Conservation (phyloP, 1,140 invertebrate species). For the Tetramorium parvispinum region DNA sequence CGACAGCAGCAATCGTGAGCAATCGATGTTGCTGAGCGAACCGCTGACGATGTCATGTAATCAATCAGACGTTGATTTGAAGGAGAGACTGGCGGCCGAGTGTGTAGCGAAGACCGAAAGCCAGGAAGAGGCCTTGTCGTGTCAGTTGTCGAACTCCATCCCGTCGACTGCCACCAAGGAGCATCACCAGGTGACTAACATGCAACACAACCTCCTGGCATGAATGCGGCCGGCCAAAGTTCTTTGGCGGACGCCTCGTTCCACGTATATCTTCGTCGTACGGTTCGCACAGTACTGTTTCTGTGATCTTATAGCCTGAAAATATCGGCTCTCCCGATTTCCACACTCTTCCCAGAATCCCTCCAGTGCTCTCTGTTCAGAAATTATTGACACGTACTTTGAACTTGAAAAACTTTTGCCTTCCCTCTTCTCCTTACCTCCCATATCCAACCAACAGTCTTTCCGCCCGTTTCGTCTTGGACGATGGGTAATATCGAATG, state of each 20-base stretch:
- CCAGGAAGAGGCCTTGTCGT: slow-evolving; percentile 73
- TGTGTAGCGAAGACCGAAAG: slow-evolving; percentile 66
- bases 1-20: slow-evolving; percentile 72
- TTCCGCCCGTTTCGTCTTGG: slow-evolving; percentile 49
- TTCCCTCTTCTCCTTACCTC: background rate
- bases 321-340: slow-evolving; percentile 29
- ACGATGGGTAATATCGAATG: slow-evolving; percentile 67
- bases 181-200: slow-evolving; percentile 84
- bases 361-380: slow-evolving; percentile 29
- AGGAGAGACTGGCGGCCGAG: slow-evolving; percentile 78
- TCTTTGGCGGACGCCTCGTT: slow-evolving; percentile 72
- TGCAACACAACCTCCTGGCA: slow-evolving; percentile 81
- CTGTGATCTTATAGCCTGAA: slow-evolving; percentile 74
- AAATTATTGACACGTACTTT: slow-evolving; percentile 23
- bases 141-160: slow-evolving; percentile 74
- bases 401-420: slow-evolving; percentile 27
- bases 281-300: slow-evolving; percentile 74
- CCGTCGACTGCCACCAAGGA: slow-evolving; percentile 70
- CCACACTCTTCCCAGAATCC: background rate
- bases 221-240: slow-evolving; percentile 74
- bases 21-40: slow-evolving; percentile 72
- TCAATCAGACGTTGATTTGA: slow-evolving; percentile 77
- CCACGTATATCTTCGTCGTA: slow-evolving; percentile 77
- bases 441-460: background rate
- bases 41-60: slow-evolving; percentile 72